These are phyloP conservation scores for Gonocerus acuteangulatus DNA, from an alignment of 2,888 invertebrate species.

Conservation along the genomic window DNA sequence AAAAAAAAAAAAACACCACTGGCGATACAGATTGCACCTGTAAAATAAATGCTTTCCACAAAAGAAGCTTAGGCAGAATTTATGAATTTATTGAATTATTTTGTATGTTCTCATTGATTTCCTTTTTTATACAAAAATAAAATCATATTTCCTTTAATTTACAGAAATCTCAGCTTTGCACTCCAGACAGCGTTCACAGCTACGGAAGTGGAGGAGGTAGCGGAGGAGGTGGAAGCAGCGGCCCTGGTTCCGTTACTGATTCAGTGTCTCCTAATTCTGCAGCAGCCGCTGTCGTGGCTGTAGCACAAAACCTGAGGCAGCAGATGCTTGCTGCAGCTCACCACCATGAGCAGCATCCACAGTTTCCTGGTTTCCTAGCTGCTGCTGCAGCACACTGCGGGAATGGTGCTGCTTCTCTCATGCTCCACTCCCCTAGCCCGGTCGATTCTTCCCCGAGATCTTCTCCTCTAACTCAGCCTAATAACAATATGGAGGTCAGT, in stretches of 20 bases:
- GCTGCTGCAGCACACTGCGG: constrained; percentile 38
- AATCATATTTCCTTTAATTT: not conserved
- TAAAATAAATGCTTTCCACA: no score
- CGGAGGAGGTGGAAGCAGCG: constrained; percentile 26
- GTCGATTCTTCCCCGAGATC: constrained; percentile 38
- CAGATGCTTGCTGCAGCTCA: constrained; percentile 66
- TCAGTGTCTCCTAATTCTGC: constrained; percentile 58
- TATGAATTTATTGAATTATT: no score
- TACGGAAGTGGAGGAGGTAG: constrained; percentile 31
- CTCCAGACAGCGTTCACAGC: constrained; percentile 29
- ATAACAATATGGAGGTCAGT: constrained; percentile 40
- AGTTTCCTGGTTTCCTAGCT: constrained; percentile 48
- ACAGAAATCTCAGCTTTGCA: constrained; percentile 30
- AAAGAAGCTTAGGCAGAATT: no score
- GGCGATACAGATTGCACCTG: no score
- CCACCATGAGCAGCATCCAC: constrained; percentile 43
- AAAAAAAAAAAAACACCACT: no score
- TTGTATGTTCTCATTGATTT: no score
- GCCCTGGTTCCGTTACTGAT: constrained; percentile 25
- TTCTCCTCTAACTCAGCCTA: constrained; percentile 38
- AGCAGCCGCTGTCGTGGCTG: constrained; percentile 77
- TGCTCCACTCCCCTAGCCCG: constrained; percentile 38
- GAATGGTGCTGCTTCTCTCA: constrained; percentile 34
- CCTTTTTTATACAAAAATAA: no score
- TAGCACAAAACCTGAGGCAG: constrained; percentile 75